These are phyloP conservation scores for Pelosia muscerda DNA, from an alignment of 2,888 invertebrate species.

Conservation along the genomic window DNA sequence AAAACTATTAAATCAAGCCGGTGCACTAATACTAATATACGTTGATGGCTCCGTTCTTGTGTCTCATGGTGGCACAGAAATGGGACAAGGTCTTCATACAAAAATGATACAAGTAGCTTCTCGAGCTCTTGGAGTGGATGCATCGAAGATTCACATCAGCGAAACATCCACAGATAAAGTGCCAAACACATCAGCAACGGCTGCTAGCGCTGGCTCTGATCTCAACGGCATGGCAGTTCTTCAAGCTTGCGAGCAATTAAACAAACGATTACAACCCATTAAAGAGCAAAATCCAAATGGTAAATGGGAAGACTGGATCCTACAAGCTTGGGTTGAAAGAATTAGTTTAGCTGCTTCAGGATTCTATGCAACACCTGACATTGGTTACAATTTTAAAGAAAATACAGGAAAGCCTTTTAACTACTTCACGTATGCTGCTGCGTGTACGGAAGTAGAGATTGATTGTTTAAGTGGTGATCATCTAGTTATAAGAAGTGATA, in stretches of 20 bases:
- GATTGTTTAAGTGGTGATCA: conserved; percentile 98
- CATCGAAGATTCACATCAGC: conserved; percentile 91
- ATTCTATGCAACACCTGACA: conserved; percentile 91
- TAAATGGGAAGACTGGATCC: conserved; percentile 95
- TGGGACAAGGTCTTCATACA: conserved; percentile 98
- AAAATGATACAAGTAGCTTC: conserved; percentile 98
- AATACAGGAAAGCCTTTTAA: conserved; percentile 92
- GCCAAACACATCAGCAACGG: conserved; percentile 96
- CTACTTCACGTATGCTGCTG: conserved; percentile 95
- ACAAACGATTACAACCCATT: conserved; percentile 91
- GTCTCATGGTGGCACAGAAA: conserved; percentile 97
- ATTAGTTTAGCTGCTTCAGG: conserved; percentile 94
- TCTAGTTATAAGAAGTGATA: conserved; percentile 94
- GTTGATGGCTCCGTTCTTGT: conserved; percentile 95
- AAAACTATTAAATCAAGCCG: conserved; percentile 93
- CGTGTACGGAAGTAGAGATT: conserved; percentile 96
- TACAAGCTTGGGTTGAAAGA: conserved; percentile 91
- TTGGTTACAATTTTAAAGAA: conserved; percentile 90
- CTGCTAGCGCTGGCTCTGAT: conserved; percentile 95
- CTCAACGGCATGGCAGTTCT: conserved; percentile 96
- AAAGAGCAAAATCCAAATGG: conserved; percentile 91
- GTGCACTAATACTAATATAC: conserved; percentile 95
- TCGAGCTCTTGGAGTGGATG: conserved; percentile 89
- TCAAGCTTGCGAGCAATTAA: conserved; percentile 92
- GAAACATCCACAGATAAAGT: conserved; percentile 96